Conservation (phyloP, 2,888 invertebrate genomes). For the Dione vanillae region DNA sequence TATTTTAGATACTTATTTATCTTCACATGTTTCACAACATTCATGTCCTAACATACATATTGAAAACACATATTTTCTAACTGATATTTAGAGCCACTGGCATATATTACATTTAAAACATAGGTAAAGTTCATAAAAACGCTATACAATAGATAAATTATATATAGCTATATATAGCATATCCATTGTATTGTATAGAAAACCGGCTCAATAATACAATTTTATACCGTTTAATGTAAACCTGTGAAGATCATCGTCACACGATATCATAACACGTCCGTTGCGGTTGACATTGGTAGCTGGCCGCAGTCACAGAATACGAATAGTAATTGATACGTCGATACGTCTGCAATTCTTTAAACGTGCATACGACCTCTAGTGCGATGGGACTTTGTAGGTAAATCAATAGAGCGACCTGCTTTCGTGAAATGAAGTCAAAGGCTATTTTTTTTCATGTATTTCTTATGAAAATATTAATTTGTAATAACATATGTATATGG, state of each 20-base stretch:
- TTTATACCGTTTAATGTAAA: slow-evolving; percentile 1
- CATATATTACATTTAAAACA: too few relatives aligned
- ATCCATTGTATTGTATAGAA: not conserved
- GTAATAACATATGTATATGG: too few relatives aligned
- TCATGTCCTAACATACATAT: too few relatives aligned
- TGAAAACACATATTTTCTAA: too few relatives aligned
- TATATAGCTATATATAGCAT: not conserved
- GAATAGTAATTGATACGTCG: slow-evolving; percentile 33
- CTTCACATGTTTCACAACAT: too few relatives aligned
- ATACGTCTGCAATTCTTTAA: slow-evolving; percentile 24
- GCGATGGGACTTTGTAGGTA: slow-evolving; percentile 14
- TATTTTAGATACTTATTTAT: too few relatives aligned
- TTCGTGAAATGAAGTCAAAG: too few relatives aligned
- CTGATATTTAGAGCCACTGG: too few relatives aligned
- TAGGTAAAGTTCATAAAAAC: too few relatives aligned
- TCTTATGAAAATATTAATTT: not conserved
- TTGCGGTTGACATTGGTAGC: slow-evolving; percentile 33
- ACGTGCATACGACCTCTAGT: slow-evolving; percentile 26
- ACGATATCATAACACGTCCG: slow-evolving; percentile 21
- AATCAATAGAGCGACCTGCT: slow-evolving; percentile 14
- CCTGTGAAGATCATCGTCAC: not conserved
- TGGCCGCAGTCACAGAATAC: slow-evolving; percentile 32
- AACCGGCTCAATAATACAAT: not conserved
- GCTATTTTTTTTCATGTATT: not conserved
- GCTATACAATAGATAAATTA: too few relatives aligned